Evolutionary conservation across 23 tunicate species (phyloP), one percentile per base, ranked within the genome.

Genomic region (Ciona savignyi): DNA sequence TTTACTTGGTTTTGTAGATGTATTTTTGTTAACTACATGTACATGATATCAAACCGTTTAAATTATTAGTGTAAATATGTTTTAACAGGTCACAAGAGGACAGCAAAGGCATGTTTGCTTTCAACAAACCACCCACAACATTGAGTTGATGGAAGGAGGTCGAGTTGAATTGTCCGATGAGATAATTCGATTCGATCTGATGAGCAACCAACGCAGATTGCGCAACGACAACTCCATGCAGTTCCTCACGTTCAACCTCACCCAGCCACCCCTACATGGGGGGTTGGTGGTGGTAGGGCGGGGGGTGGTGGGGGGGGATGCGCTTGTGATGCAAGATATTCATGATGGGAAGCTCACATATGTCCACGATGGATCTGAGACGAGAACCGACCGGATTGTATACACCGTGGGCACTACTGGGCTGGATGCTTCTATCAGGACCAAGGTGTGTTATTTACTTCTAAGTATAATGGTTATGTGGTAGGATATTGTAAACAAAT

Each of bases 321-420:
- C 64, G 1, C n/a, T 72, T 25, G 1, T 28, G 26, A 48, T 27
- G n/a, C 31, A 72, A 48, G 51, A 11, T 72, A 49, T 72, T 3
- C n/a, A 24, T 24, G 34, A 64, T 11, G 64, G 63, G 23, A 62
- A 51, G 29, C 3, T 85, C 25, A 29, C 25, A 9, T 85, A 78
- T 72, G 70, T 28, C 15, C 83, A 85, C 67, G 84, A 85, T 78
- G 91, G 79, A 0, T 72, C 91, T 1, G 81, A 77, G 24, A 66
- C 72, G 2, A 32, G 22, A 30, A 9, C 21, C 1, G 81, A 77
- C 23, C 2, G 3, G 1, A 65, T 77, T 33, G 21, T 35, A 24
- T 65, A 65, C 23, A 25, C 2, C 27, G 32, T 72, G 2, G 26
- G 65, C 22, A 6, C 30, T 1, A 32, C 26, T 62, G 78, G 78